A percentile compares a stretch with the other conserved stretches of the same genome.
These are phyloP conservation scores for Actinopyga echinites DNA, from an alignment of 53 echinoderm and acorn worm species.

Conservation along the genomic window DNA sequence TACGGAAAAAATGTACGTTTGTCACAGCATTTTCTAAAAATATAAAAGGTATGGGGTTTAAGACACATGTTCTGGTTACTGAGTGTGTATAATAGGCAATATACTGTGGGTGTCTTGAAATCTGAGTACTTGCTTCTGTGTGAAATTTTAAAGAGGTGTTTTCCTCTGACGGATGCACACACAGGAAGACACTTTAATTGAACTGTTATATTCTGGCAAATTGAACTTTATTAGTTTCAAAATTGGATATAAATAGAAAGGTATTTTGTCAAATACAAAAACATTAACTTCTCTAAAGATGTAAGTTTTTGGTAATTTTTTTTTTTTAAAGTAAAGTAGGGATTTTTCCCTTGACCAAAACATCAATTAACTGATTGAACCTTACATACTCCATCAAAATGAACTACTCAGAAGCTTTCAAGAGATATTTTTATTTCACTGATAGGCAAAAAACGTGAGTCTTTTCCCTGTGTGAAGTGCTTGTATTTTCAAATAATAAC, in stretches of 20 bases:
- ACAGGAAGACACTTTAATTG: background rate
- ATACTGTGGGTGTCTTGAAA: background rate
- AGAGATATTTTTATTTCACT: no score
- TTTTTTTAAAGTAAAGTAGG: no score
- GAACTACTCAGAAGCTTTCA: no score
- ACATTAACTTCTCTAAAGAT: background rate
- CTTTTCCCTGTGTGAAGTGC: no score
- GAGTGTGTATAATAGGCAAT: background rate
- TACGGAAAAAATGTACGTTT: background rate
- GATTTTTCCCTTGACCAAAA: no score
- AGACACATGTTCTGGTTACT: background rate
- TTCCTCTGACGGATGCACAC: background rate
- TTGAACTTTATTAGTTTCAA: background rate
- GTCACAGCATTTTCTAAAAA: slow-evolving; percentile 12
- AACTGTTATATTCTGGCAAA: background rate
- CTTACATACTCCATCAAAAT: no score
- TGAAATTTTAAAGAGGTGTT: background rate
- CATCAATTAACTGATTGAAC: no score
- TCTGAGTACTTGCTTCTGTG: background rate
- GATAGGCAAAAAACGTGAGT: no score
- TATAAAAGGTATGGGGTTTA: background rate
- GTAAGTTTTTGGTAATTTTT: background rate
- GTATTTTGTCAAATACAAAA: background rate
- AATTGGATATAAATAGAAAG: background rate
- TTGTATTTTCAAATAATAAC: no score